Conservation (phyloP, 2,113 vertebrate genomes). For the Pipra filicauda region DNA sequence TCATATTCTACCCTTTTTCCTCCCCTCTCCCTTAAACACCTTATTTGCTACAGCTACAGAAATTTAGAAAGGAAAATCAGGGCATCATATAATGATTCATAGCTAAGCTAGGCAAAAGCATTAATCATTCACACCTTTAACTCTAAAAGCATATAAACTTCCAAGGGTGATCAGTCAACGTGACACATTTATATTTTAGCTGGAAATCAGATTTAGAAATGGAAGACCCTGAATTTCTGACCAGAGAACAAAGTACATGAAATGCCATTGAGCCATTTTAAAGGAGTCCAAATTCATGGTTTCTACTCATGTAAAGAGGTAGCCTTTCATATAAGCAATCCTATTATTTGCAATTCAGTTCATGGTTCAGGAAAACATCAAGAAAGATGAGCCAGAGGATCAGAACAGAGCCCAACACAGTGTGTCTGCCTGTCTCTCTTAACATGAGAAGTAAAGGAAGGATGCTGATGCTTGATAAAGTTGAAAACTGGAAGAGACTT, state of each 20-base stretch:
- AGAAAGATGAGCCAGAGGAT: neutral
- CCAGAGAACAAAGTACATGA: neutral
- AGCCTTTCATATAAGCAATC: neutral
- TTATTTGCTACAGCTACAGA: neutral
- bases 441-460: neutral
- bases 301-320: neutral
- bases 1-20: neutral
- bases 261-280: neutral
- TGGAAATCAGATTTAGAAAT: constrained; percentile 6
- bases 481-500: neutral
- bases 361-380: neutral
- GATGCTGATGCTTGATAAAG: neutral
- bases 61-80: neutral
- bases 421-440: neutral
- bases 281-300: neutral
- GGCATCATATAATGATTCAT: constrained; percentile 5
- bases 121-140: constrained; percentile 51
- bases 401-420: neutral
- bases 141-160: constrained; percentile 22
- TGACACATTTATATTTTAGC: neutral
- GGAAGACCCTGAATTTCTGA: constrained; percentile 2
- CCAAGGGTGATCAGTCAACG: constrained; percentile 24
- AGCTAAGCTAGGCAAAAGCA: neutral
- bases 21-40: neutral
- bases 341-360: neutral